These are phyloP conservation scores for mouse (Mus musculus) DNA, from an alignment of 2,113 vertebrate species.

Conservation along the genomic window DNA sequence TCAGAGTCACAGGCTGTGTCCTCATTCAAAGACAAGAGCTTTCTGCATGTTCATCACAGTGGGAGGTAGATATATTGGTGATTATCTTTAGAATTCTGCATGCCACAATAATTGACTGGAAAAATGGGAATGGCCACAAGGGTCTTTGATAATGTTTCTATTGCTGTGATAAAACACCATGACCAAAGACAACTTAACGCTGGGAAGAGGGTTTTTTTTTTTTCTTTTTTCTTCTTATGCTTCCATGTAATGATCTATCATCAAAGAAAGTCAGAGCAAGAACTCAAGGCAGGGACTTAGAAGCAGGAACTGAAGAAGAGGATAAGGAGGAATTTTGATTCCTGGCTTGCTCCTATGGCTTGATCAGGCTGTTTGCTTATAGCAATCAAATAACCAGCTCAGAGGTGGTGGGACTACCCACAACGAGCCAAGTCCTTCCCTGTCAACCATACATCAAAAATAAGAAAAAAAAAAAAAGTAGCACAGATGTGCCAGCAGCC, in stretches of 20 bases:
- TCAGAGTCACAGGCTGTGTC: neutral
- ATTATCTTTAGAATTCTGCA: neutral
- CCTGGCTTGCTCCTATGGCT: neutral
- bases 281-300: neutral
- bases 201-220: neutral
- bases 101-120: neutral
- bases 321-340: no score
- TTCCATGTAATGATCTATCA: neutral
- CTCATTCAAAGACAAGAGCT: neutral
- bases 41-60: accelerated
- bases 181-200: neutral
- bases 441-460: neutral
- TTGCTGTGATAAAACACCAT: neutral
- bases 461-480: neutral
- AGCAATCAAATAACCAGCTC: neutral
- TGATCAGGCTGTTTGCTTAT: neutral
- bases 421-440: neutral
- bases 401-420: neutral
- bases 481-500: neutral
- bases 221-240: no score
- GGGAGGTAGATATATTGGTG: neutral
- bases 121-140: neutral
- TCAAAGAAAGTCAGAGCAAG: neutral
- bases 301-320: neutral
- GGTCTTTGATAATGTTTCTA: neutral